A percentile compares a stretch with the other conserved stretches of the same genome.
Evolutionary conservation across 2,113 vertebrate species (phyloP).

Genomic region (Melanostigma gelatinosum): DNA sequence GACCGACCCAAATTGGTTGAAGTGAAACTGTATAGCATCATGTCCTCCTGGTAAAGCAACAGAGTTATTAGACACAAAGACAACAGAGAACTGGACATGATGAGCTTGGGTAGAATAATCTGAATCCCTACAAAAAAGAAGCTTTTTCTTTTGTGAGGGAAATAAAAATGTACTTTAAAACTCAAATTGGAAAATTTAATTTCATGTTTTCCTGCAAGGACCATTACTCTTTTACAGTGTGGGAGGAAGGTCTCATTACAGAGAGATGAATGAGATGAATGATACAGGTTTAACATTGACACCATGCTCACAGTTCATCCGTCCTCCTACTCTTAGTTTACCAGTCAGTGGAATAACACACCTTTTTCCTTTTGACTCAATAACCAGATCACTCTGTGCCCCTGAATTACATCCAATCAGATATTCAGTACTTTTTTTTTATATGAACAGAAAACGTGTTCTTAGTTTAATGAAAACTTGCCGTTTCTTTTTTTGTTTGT

Average conservation of each 20-base stretch:
- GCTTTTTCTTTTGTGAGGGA: neutral
- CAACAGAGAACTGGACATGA: neutral
- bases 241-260: no score
- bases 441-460: neutral
- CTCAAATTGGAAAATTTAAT: neutral
- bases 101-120: neutral
- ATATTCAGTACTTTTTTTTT: neutral
- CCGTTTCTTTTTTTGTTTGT: no score
- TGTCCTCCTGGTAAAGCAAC: neutral
- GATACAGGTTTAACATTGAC: neutral
- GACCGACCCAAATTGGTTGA: neutral
- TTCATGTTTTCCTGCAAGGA: neutral
- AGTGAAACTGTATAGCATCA: neutral
- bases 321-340: neutral
- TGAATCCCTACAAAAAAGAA: neutral
- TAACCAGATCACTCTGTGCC: neutral
- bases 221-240: no score
- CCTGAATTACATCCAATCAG: neutral
- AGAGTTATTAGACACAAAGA: neutral
- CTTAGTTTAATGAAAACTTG: neutral
- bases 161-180: neutral
- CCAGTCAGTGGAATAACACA: neutral
- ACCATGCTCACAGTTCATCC: neutral
- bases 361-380: neutral
- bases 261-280: neutral